Conservation (phyloP, 2,888 invertebrate genomes). For the Pseudolycoriella hygida region DNA sequence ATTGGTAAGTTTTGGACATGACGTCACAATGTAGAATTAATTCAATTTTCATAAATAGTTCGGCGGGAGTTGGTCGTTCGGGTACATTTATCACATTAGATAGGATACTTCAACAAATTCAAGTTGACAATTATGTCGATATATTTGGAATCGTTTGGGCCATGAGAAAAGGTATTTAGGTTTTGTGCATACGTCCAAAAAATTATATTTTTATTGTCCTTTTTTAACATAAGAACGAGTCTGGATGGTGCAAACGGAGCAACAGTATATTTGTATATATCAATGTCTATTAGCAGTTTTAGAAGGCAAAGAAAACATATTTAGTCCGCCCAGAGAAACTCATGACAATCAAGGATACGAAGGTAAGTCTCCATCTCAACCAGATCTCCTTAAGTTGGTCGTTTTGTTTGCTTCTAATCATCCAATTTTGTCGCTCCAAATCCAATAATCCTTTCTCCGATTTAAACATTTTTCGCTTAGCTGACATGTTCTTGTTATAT, state of each 20-base stretch:
- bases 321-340: conserved; percentile 54
- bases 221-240: conserved; percentile 49
- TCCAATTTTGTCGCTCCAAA: too few species aligned
- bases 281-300: conserved; percentile 90
- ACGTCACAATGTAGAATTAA: too few species aligned
- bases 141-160: conserved; percentile 92
- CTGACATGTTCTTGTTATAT: too few species aligned
- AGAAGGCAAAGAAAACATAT: conserved; percentile 69
- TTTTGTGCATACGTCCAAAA: not conserved
- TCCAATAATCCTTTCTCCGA: too few species aligned
- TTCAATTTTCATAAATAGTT: conserved; percentile 20
- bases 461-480: too few species aligned
- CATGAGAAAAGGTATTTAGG: conserved; percentile 54
- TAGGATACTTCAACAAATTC: conserved; percentile 79
- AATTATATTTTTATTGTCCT: not conserved
- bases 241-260: conserved; percentile 94
- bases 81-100: conserved; percentile 96
- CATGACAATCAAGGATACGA: conserved; percentile 87
- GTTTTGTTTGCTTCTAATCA: too few species aligned
- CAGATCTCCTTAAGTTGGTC: too few species aligned
- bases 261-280: conserved; percentile 98
- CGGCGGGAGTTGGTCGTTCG: conserved; percentile 60
- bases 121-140: conserved; percentile 73
- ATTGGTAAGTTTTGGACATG: conserved; percentile 58
- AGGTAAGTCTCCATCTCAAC: conserved; percentile 37